Base-by-base conservation (phyloP, 2,797 vertebrate genomes). In the Gobio occitaniae region DNA sequence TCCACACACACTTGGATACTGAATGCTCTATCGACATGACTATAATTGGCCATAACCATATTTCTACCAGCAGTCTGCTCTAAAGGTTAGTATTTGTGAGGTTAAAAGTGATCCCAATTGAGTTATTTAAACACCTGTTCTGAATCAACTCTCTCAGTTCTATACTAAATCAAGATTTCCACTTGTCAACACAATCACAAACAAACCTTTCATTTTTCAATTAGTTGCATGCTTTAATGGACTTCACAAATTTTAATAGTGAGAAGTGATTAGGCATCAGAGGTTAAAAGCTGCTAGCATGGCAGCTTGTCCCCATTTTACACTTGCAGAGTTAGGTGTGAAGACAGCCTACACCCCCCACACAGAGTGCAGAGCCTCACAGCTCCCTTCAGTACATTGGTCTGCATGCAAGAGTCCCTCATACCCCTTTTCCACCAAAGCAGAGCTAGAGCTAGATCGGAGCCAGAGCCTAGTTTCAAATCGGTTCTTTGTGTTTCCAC, bases 221-320 rank as follows among this genome's bases (percentile, higher is more conserved):
- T 93, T 92, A 93, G 70, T 80, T 25, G 52, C 87, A 84, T 86
- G 88, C 93, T 92, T 92, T 90, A 94, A 93, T 93, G 91, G 90
- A 92, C 89, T 90, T 93, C 92, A 93, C 93, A 94, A 91, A 90
- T 93, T 89, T 89, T 90, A 93, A 93, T 88, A 90, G 94, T 92
- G 94, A 92, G 93, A 95, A 93, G 91, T 92, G 88, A 94, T 94
- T 93, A 94, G 91, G 89, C 91, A 84, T 85, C 87, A 88, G 88
- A 87, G 81, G 75, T 66, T 91, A 92, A 92, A 93, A 94, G 92
- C 92, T 91, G 93, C 89, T 88, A 91, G 88, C 88, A 80, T 91
- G 79, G 86, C 91, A 91, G 89, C 92, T 89, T 92, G 90, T 88
- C 91, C 91, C 80, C 75, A 86, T 95, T 93, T 93, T 92, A 89